A percentile compares a stretch with the other conserved stretches of the same genome.
Evolutionary conservation across 1,140 invertebrate species (phyloP).

Genomic region (Bactericera cockerelli): DNA sequence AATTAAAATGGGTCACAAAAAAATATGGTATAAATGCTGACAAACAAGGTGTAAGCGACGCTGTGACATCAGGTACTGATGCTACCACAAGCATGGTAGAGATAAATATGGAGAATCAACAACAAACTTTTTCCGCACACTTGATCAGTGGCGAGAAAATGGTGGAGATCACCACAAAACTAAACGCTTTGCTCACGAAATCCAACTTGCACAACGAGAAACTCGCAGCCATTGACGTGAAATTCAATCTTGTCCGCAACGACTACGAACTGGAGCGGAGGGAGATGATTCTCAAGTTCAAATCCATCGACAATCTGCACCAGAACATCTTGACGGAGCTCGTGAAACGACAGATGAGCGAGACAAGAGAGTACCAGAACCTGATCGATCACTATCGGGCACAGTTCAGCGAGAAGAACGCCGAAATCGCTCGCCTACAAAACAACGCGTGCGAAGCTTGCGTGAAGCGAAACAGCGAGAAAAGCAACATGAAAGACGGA

Average conservation of each 20-base stretch:
- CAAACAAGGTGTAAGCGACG: too few species aligned
- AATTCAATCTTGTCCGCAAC: background rate
- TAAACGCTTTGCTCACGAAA: background rate
- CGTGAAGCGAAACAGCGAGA: background rate
- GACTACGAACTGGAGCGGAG: background rate
- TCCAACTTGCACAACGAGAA: background rate
- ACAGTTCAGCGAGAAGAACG: slow-evolving; percentile 2
- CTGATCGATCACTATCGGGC: background rate
- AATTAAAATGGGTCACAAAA: too few species aligned
- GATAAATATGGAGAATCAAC: too few species aligned
- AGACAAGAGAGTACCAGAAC: background rate
- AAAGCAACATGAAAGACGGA: background rate
- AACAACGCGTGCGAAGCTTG: background rate
- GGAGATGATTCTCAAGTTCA: slow-evolving; percentile 1
- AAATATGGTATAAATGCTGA: too few species aligned
- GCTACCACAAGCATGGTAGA: too few species aligned
- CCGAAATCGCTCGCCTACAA: background rate
- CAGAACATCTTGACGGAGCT: background rate
- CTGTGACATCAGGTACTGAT: too few species aligned
- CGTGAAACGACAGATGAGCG: background rate
- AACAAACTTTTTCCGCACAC: too few species aligned
- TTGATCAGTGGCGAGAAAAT: too few species aligned
- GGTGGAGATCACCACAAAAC: background rate
- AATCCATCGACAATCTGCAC: background rate
- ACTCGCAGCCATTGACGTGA: background rate